Evolutionary conservation across 1,140 invertebrate species (phyloP), one percentile per base, ranked within the genome.

Genomic region (Neocloeon triangulifer): DNA sequence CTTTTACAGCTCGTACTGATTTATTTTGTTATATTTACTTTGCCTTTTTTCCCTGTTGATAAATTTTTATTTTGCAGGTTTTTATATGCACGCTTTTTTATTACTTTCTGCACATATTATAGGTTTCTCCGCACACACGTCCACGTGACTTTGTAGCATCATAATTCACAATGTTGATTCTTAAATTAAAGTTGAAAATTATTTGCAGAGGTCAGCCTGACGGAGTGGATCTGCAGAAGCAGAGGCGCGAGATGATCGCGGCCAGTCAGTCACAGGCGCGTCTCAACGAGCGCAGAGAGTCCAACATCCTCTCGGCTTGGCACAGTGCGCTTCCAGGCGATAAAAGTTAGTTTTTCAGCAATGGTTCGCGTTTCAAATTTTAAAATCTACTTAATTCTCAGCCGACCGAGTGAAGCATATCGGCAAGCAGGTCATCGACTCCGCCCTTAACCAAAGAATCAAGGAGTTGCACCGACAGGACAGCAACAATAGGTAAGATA

Each of bases 231-330:
- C 31, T 46, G 25, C 36, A 38, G 15, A 37, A 34, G 12, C 35
- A 44, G 20, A 25, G 43, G 20, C 33, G 36, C 10, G 38, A 43
- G 19, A 23, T 42, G 18, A 34, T 43, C 14, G 16, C 34, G 6
- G n/a, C n/a, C n/a, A n/a, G n/a, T n/a, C n/a, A n/a, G n/a, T 34
- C 40, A 4, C 48, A 49, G 37, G 41, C 39, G 9, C 38, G 36
- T 30, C 36, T 36, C 5, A 50, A 50, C 22, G 30, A 43, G 21
- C 43, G 45, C 34, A 19, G 43, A n/a, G 41, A 43, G 27, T 37
- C 33, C 3, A 17, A 36, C 12, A 32, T 47, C 5, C 32, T 46
- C 9, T 31, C 38, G 9, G 37, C 43, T 28, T 46, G 44, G 44
- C 36, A 41, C 26, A 37, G 37, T n/a, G 43, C 35, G 14, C 23